Evolutionary conservation across 2,888 invertebrate genomes (phyloP).

Genomic region (Hypsopygia costalis): DNA sequence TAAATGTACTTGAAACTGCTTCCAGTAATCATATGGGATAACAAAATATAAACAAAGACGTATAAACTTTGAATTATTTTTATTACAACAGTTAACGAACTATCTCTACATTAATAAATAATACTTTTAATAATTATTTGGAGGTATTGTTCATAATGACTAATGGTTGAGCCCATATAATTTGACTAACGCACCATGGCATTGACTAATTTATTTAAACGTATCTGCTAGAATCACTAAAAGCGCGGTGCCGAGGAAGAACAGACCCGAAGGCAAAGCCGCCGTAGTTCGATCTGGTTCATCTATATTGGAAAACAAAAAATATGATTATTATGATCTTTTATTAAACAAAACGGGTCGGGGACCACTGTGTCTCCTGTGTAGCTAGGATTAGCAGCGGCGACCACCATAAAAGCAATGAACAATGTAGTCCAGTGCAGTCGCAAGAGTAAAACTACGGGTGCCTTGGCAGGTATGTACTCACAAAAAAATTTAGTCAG

Average conservation of each 20-base stretch:
- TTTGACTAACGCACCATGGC: conserved; percentile 9
- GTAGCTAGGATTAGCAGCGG: too few relatives aligned
- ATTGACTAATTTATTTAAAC: conserved; percentile 51
- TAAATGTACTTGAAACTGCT: too few relatives aligned
- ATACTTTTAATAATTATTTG: conserved; percentile 55
- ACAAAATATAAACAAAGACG: background rate
- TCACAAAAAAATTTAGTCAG: too few relatives aligned
- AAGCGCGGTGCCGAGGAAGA: conserved; percentile 70
- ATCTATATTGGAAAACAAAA: conserved; percentile 51
- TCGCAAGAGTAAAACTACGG: too few relatives aligned
- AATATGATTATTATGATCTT: background rate
- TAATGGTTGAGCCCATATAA: conserved; percentile 28
- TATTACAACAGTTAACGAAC: conserved; percentile 41
- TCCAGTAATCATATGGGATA: too few relatives aligned
- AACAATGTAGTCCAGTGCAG: background rate
- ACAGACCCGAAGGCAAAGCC: conserved; percentile 62
- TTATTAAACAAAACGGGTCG: too few relatives aligned
- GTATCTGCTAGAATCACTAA: conserved; percentile 71
- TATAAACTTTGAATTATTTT: conserved; percentile 26
- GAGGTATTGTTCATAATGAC: conserved; percentile 49
- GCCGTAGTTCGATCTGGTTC: conserved; percentile 52
- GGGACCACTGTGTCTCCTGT: too few relatives aligned
- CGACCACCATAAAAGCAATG: background rate
- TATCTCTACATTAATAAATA: conserved; percentile 43
- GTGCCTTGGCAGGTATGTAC: too few relatives aligned